Evolutionary conservation across 2,797 vertebrate species (phyloP).

Genomic region (Huso huso): DNA sequence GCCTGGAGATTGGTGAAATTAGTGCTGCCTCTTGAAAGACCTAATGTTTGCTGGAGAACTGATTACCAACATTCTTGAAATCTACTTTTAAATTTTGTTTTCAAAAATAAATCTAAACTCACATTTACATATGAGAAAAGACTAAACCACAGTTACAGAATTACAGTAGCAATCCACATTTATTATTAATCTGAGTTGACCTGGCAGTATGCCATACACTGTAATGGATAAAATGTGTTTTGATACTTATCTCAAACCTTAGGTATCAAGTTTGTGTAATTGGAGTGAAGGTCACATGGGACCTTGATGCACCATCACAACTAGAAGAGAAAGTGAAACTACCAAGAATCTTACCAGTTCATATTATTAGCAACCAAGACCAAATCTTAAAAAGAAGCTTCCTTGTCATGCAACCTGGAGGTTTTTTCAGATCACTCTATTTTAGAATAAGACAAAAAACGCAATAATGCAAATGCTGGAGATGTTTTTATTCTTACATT

Average conservation of each 20-base stretch:
- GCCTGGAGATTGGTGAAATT: too few relatives aligned
- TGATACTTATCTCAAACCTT: conserved; percentile 14
- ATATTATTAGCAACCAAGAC: conserved; percentile 8
- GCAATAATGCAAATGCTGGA: too few relatives aligned
- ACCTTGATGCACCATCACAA: conserved; percentile 6
- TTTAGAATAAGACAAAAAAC: conserved; percentile 37
- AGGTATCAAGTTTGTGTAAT: conserved; percentile 14
- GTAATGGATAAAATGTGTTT: conserved; percentile 11
- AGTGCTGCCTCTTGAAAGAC: too few relatives aligned
- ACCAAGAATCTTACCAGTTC: neutral
- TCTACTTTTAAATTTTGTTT: conserved; percentile 3
- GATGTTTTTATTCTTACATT: too few relatives aligned
- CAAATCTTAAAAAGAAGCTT: neutral
- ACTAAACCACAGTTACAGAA: conserved; percentile 18
- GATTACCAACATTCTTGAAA: neutral
- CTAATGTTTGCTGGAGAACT: too few relatives aligned
- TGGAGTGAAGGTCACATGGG: conserved; percentile 16
- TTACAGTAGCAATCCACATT: conserved; percentile 16
- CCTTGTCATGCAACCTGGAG: neutral
- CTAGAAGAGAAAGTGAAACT: conserved; percentile 10
- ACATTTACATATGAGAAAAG: conserved; percentile 11
- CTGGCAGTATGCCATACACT: conserved; percentile 9
- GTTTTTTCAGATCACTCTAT: neutral
- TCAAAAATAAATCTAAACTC: neutral
- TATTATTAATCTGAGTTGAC: conserved; percentile 16